A percentile compares a stretch with the other conserved stretches of the same genome.
Conservation (phyloP, 1,140 invertebrate genomes). For the Philopotamus ludificatus region DNA sequence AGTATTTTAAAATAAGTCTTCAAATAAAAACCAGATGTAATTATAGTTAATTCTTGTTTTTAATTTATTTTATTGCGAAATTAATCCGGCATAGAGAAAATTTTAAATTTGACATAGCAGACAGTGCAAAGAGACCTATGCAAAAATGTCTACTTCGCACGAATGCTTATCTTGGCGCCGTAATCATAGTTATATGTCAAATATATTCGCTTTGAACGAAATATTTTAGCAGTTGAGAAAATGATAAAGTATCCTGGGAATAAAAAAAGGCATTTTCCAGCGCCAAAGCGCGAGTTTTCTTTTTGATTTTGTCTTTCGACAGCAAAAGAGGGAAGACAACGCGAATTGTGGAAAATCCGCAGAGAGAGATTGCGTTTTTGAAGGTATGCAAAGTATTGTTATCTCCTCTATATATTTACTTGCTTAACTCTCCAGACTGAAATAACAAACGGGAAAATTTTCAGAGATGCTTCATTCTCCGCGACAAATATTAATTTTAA, state of each 20-base stretch:
- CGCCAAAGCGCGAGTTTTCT: slow-evolving; percentile 9
- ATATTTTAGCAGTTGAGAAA: neutral
- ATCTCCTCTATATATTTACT: neutral
- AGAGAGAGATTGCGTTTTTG: slow-evolving; percentile 1
- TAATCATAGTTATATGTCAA: too few species aligned
- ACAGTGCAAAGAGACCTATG: too few species aligned
- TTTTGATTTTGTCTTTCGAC: slow-evolving; percentile 22
- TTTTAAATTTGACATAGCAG: too few species aligned
- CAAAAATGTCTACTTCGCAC: too few species aligned
- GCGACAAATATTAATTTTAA: too few species aligned
- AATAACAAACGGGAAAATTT: neutral
- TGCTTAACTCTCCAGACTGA: neutral
- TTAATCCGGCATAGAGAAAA: too few species aligned
- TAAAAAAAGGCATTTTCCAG: neutral
- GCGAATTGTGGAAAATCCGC: slow-evolving; percentile 2
- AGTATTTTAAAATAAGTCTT: too few species aligned
- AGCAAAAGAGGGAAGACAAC: neutral
- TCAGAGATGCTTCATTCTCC: neutral
- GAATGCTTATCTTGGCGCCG: too few species aligned
- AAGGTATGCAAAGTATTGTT: neutral
- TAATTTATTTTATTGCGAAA: too few species aligned
- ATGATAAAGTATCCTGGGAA: neutral
- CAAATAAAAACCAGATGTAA: too few species aligned
- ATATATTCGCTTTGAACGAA: too few species aligned
- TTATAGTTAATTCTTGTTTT: too few species aligned